Conservation (phyloP, 2,888 invertebrate species). For the Apamea sordens region DNA sequence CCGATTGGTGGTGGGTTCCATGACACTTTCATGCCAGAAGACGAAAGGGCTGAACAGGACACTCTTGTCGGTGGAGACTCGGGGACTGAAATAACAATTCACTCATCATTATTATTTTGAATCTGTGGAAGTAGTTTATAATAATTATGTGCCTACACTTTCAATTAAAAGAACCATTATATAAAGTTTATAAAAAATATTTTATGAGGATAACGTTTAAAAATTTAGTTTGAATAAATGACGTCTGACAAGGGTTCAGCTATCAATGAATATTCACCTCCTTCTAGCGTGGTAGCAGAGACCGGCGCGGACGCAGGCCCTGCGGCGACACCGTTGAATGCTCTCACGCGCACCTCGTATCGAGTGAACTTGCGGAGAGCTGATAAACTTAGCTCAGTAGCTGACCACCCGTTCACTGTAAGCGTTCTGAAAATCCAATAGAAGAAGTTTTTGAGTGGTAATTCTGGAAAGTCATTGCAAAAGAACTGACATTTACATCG, state of each 20-base stretch:
- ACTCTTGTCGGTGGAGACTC: constrained; percentile 92
- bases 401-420: constrained; percentile 93
- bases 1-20: constrained; percentile 92
- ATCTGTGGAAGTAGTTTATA: neutral
- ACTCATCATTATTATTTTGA: neutral
- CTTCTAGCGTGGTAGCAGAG: constrained; percentile 93
- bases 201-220: neutral
- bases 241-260: neutral
- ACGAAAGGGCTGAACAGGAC: constrained; percentile 92
- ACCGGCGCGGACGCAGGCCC: constrained; percentile 94
- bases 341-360: constrained; percentile 94
- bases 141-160: neutral
- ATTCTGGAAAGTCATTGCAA: neutral
- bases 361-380: constrained; percentile 94
- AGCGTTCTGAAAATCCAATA: constrained; percentile 82
- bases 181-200: neutral
- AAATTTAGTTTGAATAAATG: neutral
- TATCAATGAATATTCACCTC: constrained; percentile 85
- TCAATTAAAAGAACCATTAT: neutral
- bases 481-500: neutral
- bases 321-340: constrained; percentile 95
- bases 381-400: constrained; percentile 91
- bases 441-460: neutral
- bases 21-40: constrained; percentile 93
- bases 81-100: constrained; percentile 88